Base-by-base conservation (phyloP, 2,113 vertebrate genomes). In the Sminthopsis crassicaudata region DNA sequence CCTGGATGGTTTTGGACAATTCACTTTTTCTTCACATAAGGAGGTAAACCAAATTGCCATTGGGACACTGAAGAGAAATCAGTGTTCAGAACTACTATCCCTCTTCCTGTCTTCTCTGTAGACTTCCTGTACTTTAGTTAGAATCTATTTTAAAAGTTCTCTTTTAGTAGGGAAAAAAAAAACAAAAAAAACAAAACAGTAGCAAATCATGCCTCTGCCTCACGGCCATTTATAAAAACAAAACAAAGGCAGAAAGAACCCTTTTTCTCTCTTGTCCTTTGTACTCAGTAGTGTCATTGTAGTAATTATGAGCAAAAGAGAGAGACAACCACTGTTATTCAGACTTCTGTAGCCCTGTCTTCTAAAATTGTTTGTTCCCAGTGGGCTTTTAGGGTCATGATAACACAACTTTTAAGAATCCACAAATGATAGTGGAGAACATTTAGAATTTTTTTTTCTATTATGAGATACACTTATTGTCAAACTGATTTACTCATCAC, bases 241-340 rank as follows among this genome's bases (percentile, higher is more conserved):
- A 91, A 50, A 46, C 89, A 89, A 55, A 3, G 23, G 6, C 84
- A 27, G 2, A 0, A 84, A 84, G n/a, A 84, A 1, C 19, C 0
- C n/a, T 1, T 8, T 53, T 36, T 19, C 46, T n/a, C 0, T 25
- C 91, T 90, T 89, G 36, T 91, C 90, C 91, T 53, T 55, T 42
- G 11, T 76, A 23, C 36, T 42, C 14, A n/a, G 12, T 42, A 22
- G 6, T 84, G n/a, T n/a, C 67, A 42, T 76, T 23, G 67, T 84
- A 42, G 16, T 42, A 84, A 8, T 84, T 42, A 84, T 84, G n/a
- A 84, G n/a, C n/a, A n/a, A 42, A 84, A 2, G 0, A 22, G 8
- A 30, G 2, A 2, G 67, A 46, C 10, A 27, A 0, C 1, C 2
- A 46, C 53, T 0, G 3, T 14, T 27, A 0, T 0, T 2, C 0